phyloP scores from a whole-genome alignment of 2,113 vertebrate species.

The Deroptyus accipitrinus region DNA sequence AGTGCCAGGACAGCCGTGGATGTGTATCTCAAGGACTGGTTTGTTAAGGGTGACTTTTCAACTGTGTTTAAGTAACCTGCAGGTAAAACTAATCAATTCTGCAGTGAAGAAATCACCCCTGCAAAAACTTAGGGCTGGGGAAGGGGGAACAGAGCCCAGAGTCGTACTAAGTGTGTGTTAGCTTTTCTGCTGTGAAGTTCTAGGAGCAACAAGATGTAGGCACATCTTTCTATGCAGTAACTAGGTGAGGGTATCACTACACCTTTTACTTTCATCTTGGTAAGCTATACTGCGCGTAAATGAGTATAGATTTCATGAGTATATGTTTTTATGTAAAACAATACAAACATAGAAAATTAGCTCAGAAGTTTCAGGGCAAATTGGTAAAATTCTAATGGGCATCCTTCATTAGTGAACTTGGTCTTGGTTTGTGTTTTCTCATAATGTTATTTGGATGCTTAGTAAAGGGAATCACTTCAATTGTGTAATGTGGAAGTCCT shows the following conservation, averaged over 20 bases:
- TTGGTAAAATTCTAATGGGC: not conserved
- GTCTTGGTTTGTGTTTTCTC: not conserved
- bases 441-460: not conserved
- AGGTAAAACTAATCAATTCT: not conserved
- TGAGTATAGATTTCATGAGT: not conserved
- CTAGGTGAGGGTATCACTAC: not conserved
- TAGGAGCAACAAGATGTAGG: not conserved
- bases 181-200: not conserved
- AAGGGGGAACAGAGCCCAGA: not conserved
- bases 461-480: not conserved
- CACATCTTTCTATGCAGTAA: not conserved
- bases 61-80: not conserved
- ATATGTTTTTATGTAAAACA: not conserved
- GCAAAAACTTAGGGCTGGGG: not conserved
- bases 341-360: not conserved
- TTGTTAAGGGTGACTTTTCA: not conserved
- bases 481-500: not conserved
- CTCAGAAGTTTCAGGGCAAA: not conserved
- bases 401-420: not conserved
- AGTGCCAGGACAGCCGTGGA: not conserved
- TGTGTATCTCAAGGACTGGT: not conserved
- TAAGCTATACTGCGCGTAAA: not conserved
- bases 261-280: not conserved
- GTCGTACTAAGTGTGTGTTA: accelerated
- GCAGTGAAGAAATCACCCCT: not conserved